Percentiles rank a stretch among this genome's conserved stretches.
These are phyloP conservation scores for Meriones psammophilus DNA, from an alignment of 2,797 vertebrate genomes.

Conservation along the genomic window DNA sequence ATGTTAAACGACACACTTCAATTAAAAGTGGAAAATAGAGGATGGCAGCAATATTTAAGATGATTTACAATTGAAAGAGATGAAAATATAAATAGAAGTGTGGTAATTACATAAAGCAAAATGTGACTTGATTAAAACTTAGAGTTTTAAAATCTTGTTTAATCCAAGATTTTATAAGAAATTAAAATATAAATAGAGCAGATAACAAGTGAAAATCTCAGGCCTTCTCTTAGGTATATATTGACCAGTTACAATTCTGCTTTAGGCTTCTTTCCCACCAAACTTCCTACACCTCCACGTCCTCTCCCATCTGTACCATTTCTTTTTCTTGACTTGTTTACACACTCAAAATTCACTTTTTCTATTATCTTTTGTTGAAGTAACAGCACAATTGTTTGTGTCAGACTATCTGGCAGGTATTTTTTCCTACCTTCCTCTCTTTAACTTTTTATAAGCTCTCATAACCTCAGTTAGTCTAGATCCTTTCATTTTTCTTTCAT, in stretches of 20 bases:
- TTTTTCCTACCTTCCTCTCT: background rate
- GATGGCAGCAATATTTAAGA: background rate
- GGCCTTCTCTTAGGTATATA: background rate
- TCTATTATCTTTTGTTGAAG: constrained; percentile 21
- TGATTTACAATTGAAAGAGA: constrained; percentile 40
- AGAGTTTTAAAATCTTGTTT: background rate
- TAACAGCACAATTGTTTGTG: background rate
- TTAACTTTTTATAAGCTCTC: background rate
- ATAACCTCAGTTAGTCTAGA: background rate
- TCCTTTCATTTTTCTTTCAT: background rate
- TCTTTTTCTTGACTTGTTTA: background rate
- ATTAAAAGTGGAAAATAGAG: constrained; percentile 36
- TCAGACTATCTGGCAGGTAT: background rate
- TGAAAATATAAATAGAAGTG: background rate
- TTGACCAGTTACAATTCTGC: background rate
- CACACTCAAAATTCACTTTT: background rate
- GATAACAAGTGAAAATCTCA: background rate
- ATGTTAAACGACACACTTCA: background rate
- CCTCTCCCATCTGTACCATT: background rate
- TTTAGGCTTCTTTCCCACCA: background rate
- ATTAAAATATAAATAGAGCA: background rate
- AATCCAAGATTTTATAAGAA: background rate
- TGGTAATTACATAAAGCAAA: background rate
- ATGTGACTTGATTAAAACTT: background rate
- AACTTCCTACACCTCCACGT: background rate